phyloP scores from a whole-genome alignment of 1,140 invertebrate species.

The Drosophila kohkoa region DNA sequence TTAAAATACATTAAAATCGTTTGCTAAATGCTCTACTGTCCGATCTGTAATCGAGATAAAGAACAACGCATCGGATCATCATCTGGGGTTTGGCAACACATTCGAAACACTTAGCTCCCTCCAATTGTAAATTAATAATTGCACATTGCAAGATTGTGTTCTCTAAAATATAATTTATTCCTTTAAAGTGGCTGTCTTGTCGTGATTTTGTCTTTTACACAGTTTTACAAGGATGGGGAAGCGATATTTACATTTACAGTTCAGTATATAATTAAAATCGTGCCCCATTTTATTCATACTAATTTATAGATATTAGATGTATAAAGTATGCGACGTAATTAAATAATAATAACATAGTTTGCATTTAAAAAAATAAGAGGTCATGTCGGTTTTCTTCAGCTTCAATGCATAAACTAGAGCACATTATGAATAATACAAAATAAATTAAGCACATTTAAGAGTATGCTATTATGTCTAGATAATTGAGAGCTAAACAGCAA shows the following conservation, averaged over 20 bases:
- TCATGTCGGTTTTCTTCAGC: conserved; percentile 64
- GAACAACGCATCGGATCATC: conserved; percentile 5
- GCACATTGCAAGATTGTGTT: conserved; percentile 6
- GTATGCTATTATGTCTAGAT: conserved; percentile 59
- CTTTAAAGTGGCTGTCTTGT: conserved; percentile 38
- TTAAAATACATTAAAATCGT: conserved; percentile 31
- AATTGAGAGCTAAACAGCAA: conserved; percentile 29
- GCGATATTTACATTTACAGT: conserved; percentile 39
- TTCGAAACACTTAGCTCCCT: conserved; percentile 5
- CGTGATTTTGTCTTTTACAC: conserved; percentile 50
- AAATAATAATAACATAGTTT: conserved; percentile 64
- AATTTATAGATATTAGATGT: conserved; percentile 31
- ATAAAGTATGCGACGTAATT: conserved; percentile 30
- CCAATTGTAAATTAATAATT: no score
- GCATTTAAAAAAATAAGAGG: conserved; percentile 73
- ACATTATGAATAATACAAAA: conserved; percentile 41
- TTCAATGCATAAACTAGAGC: conserved; percentile 47
- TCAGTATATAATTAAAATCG: conserved; percentile 48
- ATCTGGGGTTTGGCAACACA: conserved; percentile 8
- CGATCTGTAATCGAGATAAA: conserved; percentile 46
- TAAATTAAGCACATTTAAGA: conserved; percentile 58
- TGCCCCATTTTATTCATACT: conserved; percentile 22
- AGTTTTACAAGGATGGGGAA: conserved; percentile 30
- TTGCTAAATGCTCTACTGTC: conserved; percentile 27
- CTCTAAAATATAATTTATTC: conserved; percentile 53